A percentile compares a stretch with the other conserved stretches of the same genome.
Conservation (phyloP, 2,113 vertebrate genomes). For the Parotia lawesii region DNA sequence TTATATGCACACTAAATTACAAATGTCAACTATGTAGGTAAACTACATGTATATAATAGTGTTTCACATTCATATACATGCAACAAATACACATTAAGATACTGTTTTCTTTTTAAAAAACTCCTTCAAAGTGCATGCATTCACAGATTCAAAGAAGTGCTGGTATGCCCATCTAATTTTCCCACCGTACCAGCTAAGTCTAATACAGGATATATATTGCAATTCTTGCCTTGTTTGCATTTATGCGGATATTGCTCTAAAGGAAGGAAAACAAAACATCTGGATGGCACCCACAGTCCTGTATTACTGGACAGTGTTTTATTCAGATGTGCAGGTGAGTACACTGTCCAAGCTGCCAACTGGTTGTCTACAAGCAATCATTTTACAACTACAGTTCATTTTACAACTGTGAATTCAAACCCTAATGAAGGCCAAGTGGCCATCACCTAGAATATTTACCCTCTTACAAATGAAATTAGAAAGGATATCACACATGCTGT, state of each 20-base stretch:
- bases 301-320: not conserved
- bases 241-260: not conserved
- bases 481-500: not conserved
- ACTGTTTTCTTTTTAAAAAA: not conserved
- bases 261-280: not conserved
- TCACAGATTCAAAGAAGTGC: not conserved
- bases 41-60: not conserved
- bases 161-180: not conserved
- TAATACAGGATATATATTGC: not conserved
- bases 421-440: not conserved
- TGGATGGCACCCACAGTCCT: not conserved
- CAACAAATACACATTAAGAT: not conserved
- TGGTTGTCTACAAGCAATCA: not conserved
- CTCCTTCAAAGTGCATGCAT: fast-evolving
- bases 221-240: not conserved
- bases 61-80: not conserved
- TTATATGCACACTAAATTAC: not conserved
- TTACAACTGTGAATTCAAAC: not conserved
- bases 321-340: not conserved
- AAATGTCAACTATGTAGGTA: fast-evolving
- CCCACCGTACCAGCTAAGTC: not conserved
- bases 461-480: not conserved
- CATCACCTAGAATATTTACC: not conserved
- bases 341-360: not conserved
- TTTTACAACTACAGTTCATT: not conserved